A percentile compares a stretch with the other conserved stretches of the same genome.
Conservation (phyloP, 64 coral and sea anemone species). For the Montipora efflorescens region DNA sequence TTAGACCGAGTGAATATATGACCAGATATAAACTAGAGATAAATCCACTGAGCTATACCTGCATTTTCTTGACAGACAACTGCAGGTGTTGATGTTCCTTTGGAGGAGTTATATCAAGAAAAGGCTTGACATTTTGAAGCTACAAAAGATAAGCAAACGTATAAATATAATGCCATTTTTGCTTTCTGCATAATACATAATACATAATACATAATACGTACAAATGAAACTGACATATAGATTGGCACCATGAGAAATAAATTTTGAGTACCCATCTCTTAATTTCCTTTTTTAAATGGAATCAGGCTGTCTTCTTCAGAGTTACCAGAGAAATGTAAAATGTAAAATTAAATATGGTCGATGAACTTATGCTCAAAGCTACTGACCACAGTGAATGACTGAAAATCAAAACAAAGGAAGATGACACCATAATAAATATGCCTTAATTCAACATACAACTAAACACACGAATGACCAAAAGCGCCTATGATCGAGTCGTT, state of each 20-base stretch:
- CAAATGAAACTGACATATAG: background rate
- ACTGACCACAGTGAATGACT: too few relatives aligned
- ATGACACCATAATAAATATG: too few relatives aligned
- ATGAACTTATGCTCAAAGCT: too few relatives aligned
- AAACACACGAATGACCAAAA: too few relatives aligned
- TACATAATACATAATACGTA: background rate
- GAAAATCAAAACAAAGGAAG: background rate
- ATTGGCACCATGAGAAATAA: too few relatives aligned
- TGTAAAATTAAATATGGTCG: too few relatives aligned
- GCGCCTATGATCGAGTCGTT: too few relatives aligned
- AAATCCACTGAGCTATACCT: slow-evolving; percentile 17
- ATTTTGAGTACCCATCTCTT: too few relatives aligned
- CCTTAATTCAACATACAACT: too few relatives aligned
- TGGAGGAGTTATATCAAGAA: slow-evolving; percentile 62
- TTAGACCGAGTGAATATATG: background rate
- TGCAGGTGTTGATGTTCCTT: slow-evolving; percentile 48
- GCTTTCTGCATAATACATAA: background rate
- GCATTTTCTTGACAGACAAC: slow-evolving; percentile 58
- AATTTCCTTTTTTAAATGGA: too few relatives aligned
- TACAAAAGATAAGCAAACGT: background rate
- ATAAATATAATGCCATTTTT: background rate
- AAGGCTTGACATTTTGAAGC: slow-evolving; percentile 69
- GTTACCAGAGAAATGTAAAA: too few relatives aligned
- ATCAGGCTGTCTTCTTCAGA: too few relatives aligned
- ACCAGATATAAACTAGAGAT: background rate